Evolutionary conservation across 2,797 vertebrate genomes (phyloP).

Genomic region (Cygnus olor): DNA sequence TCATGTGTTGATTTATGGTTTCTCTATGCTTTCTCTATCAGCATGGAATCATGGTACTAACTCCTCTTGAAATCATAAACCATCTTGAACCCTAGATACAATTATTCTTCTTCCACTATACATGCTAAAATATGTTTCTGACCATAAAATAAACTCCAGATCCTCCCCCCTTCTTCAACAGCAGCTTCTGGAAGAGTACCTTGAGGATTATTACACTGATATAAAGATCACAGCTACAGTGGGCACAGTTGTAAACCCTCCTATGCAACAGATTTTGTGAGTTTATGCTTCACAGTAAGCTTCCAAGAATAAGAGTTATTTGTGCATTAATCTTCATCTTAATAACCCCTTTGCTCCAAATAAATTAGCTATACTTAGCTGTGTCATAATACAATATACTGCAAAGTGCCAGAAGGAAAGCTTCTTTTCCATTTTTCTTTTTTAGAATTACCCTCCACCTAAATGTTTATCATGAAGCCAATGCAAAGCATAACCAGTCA

Average conservation of each 20-base stretch:
- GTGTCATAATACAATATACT: constrained; percentile 28
- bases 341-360: constrained; percentile 40
- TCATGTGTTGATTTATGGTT: not conserved
- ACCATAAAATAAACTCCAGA: not conserved
- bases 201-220: not conserved
- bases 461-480: constrained; percentile 13
- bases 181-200: not conserved
- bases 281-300: constrained; percentile 32
- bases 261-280: constrained; percentile 32
- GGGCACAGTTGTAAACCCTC: not conserved
- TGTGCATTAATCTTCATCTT: constrained; percentile 50
- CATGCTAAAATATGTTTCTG: not conserved
- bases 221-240: not conserved
- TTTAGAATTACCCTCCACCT: not conserved
- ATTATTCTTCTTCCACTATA: not conserved
- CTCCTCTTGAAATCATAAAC: not conserved
- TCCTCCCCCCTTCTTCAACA: not conserved
- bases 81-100: not conserved
- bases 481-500: not conserved
- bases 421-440: constrained; percentile 14
- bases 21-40: not conserved
- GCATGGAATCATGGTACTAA: not conserved
- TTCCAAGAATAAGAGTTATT: constrained; percentile 59
- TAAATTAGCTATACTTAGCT: constrained; percentile 59
- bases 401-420: constrained; percentile 13